phyloP scores from a whole-genome alignment of 2,797 vertebrate genomes.

The Myripristis jacobus region DNA sequence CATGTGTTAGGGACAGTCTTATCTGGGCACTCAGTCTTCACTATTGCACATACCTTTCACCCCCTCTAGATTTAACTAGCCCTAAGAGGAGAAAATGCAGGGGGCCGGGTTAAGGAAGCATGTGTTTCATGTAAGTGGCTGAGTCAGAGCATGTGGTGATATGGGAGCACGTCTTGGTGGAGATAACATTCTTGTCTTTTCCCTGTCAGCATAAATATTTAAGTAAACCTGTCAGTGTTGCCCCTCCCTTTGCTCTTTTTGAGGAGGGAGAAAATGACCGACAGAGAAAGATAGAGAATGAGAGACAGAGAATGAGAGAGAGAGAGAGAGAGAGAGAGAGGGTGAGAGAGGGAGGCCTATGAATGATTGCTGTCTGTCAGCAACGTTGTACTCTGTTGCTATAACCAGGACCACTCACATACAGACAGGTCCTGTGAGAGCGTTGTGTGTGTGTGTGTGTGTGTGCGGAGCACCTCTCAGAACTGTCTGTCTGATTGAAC shows the following conservation, averaged over 20 bases:
- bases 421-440: conserved; percentile 54
- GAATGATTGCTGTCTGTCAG: conserved; percentile 74
- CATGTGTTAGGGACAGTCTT: conserved; percentile 20
- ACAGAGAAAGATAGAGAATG: too few species aligned
- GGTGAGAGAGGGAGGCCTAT: conserved; percentile 51
- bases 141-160: conserved; percentile 68
- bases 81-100: conserved; percentile 35
- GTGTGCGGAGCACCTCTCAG: too few species aligned
- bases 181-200: conserved; percentile 82
- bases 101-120: conserved; percentile 44
- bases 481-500: conserved; percentile 70
- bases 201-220: conserved; percentile 84
- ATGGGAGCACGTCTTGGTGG: conserved; percentile 62
- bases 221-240: conserved; percentile 76
- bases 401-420: conserved; percentile 54
- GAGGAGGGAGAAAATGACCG: conserved; percentile 49
- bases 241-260: conserved; percentile 52
- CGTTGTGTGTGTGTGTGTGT: conserved; percentile 42
- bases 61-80: conserved; percentile 35
- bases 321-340: conserved; percentile 27
- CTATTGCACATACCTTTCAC: conserved; percentile 49
- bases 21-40: conserved; percentile 47
- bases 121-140: conserved; percentile 68
- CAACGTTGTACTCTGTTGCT: conserved; percentile 44
- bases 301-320: conserved; percentile 26